Evolutionary conservation across 1,140 invertebrate species (phyloP), one percentile per base, ranked within the genome.

Genomic region (Armadillidium nasatum): DNA sequence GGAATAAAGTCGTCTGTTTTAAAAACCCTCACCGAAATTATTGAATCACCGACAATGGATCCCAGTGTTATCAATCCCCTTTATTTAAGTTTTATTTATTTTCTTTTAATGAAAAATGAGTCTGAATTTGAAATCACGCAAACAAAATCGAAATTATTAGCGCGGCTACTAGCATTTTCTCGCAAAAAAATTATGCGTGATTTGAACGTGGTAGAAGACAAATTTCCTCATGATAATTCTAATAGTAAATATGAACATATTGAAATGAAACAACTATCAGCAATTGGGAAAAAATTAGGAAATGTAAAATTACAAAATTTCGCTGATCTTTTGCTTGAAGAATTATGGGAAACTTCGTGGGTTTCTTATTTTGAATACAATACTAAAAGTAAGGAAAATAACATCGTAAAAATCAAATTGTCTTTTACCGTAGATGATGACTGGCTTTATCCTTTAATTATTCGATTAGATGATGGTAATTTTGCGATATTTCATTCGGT

Each of bases 31-130:
- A 60, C 19, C 50, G 50, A 60, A 2, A 7, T 60, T 19, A 19
- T 60, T 4, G 50, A 60, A 19, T 2, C 50, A 60, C 50, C 50
- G 11, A 60, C 50, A 15, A 60, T 60, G 50, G 50, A 60, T 60
- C 50, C 50, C 19, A 60, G 19, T 19, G 11, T 60, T 7, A 60
- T 60, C 11, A 60, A 19, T 60, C 50, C 50, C 19, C 50, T 60
- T 13, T 60, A 60, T 60, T 60, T 60, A 60, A 60, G 50, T 19
- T 60, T 60, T 19, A 60, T 60, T 15, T 60, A 60, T 60, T 60
- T 60, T 60, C 11, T 60, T 60, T 60, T 60, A 60, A 60, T 7
- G 1, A 60, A 19, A 60, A 60, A 60, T 60, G 50, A 60, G 7
- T 15, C 19, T 4, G 19, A 13, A 60, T 13, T 60, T 15, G 50